Percentiles rank a stretch among this genome's conserved stretches.
Conservation (phyloP, 2,888 invertebrate genomes). For the Parascotia fuliginaria region DNA sequence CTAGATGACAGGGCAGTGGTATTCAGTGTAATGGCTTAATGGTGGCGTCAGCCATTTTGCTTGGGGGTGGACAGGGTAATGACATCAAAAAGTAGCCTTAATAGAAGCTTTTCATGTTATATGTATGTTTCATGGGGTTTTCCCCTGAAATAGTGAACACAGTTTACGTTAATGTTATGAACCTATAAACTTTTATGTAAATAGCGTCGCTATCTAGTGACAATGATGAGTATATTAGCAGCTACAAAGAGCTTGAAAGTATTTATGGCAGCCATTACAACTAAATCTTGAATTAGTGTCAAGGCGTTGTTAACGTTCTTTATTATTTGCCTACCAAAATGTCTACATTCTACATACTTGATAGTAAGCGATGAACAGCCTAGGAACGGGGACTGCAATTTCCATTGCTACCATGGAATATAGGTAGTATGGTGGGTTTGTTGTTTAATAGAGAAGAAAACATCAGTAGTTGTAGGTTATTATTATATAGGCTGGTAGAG, state of each 20-base stretch:
- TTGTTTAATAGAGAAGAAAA: no score
- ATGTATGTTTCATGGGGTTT: conserved; percentile 45
- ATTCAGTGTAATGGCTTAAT: conserved; percentile 63
- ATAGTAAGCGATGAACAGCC: no score
- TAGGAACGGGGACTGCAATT: no score
- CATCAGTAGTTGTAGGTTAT: no score
- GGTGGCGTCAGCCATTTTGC: conserved; percentile 47
- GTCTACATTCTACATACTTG: no score
- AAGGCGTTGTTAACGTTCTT: conserved; percentile 1
- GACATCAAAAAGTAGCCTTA: conserved; percentile 52
- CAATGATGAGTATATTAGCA: conserved; percentile 28
- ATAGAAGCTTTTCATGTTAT: conserved; percentile 53
- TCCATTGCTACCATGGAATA: no score
- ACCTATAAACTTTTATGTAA: conserved; percentile 40
- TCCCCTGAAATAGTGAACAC: conserved; percentile 40
- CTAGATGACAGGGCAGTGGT: conserved; percentile 58
- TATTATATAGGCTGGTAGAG: no score
- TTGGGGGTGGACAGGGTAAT: conserved; percentile 55
- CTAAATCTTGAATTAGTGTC: conserved; percentile 24
- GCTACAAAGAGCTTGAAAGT: conserved; percentile 27
- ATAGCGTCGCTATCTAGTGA: no score
- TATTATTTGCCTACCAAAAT: no score
- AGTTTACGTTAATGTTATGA: conserved; percentile 29
- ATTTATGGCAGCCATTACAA: conserved; percentile 23
- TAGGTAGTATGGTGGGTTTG: no score